Evolutionary conservation across 2,888 invertebrate species (phyloP).

Genomic region (Thecocarcelia acutangulata): DNA sequence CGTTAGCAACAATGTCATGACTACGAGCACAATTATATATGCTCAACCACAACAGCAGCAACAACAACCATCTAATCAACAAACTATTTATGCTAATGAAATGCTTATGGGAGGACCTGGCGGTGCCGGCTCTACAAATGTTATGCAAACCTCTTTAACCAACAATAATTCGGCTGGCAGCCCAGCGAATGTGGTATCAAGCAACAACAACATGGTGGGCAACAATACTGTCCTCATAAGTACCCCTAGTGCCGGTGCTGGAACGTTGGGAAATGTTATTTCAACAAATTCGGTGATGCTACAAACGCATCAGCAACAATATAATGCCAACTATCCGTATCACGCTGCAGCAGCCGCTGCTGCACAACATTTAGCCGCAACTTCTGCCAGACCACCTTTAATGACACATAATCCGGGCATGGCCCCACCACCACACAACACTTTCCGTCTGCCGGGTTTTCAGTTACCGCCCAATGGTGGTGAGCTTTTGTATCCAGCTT

Average conservation of each 20-base stretch:
- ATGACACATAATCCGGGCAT: slow-evolving; percentile 77
- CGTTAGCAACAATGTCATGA: slow-evolving; percentile 67
- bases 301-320: slow-evolving; percentile 75
- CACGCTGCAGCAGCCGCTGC: slow-evolving; percentile 74
- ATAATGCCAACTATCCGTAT: slow-evolving; percentile 78
- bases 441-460: slow-evolving; percentile 80
- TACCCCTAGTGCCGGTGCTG: slow-evolving; percentile 76
- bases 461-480: slow-evolving; percentile 83
- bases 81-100: slow-evolving; percentile 69
- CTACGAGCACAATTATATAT: slow-evolving; percentile 71
- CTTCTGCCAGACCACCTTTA: slow-evolving; percentile 75
- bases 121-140: slow-evolving; percentile 66
- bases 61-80: slow-evolving; percentile 68
- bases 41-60: slow-evolving; percentile 70
- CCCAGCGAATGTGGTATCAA: slow-evolving; percentile 59
- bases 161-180: slow-evolving; percentile 71
- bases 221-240: slow-evolving; percentile 76
- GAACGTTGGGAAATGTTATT: slow-evolving; percentile 73
- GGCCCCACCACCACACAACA: slow-evolving; percentile 74
- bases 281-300: slow-evolving; percentile 75
- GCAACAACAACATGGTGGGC: slow-evolving; percentile 72
- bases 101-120: slow-evolving; percentile 68
- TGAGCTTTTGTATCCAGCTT: slow-evolving; percentile 83
- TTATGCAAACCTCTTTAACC: slow-evolving; percentile 72
- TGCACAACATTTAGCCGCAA: slow-evolving; percentile 73